phyloP scores from a whole-genome alignment of 2,888 invertebrate species.

The Drosophila fulvimacula region DNA sequence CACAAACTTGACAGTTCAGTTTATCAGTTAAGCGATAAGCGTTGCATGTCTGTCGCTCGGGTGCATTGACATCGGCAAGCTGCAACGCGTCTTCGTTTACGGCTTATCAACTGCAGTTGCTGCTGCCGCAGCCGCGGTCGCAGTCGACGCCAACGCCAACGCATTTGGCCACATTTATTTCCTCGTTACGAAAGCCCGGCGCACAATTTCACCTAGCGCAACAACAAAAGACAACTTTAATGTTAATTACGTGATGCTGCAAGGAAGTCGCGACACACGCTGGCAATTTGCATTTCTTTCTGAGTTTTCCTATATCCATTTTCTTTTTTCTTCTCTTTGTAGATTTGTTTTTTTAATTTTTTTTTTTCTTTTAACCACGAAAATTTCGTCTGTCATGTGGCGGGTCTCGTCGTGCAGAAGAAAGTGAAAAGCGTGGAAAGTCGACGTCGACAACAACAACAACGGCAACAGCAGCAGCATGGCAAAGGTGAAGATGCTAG shows the following conservation, averaged over 20 bases:
- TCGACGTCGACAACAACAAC: conserved; percentile 48
- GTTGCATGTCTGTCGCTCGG: conserved; percentile 25
- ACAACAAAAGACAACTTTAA: conserved; percentile 56
- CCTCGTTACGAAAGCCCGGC: conserved; percentile 73
- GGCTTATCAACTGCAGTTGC: conserved; percentile 47
- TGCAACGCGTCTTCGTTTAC: conserved; percentile 28
- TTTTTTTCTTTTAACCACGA: conserved; percentile 28
- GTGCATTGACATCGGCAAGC: conserved; percentile 61
- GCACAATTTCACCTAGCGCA: conserved; percentile 47
- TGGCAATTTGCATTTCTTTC: conserved; percentile 65
- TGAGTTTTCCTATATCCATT: conserved; percentile 41
- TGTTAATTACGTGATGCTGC: conserved; percentile 77
- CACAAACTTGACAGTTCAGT: conserved; percentile 55
- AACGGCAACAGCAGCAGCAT: background rate
- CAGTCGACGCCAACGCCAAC: conserved; percentile 45
- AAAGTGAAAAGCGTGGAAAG: conserved; percentile 78
- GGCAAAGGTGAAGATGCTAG: conserved; percentile 51
- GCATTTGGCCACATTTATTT: conserved; percentile 75
- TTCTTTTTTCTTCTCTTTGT: conserved; percentile 11
- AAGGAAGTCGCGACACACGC: conserved; percentile 72
- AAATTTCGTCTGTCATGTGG: conserved; percentile 57
- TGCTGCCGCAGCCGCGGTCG: conserved; percentile 1
- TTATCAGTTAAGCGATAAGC: conserved; percentile 48
- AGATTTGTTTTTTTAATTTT: conserved; percentile 3
- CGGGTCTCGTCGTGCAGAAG: conserved; percentile 71